These are phyloP conservation scores for Engystomops pustulosus DNA, from an alignment of 2,113 vertebrate species.

Conservation along the genomic window DNA sequence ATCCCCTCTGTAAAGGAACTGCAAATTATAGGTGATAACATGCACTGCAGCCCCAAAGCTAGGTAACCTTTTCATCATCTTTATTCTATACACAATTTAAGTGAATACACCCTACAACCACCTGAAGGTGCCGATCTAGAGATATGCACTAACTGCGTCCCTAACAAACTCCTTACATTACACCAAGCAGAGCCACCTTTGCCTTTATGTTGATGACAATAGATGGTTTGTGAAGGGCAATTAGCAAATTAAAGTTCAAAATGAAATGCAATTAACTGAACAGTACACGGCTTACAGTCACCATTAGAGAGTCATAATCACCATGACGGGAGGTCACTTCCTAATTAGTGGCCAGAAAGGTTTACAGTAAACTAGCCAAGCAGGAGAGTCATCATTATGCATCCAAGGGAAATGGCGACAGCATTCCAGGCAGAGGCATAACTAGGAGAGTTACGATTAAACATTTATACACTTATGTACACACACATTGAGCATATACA, in stretches of 20 bases:
- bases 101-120: not conserved
- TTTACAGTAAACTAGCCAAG: not conserved
- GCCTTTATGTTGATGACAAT: not conserved
- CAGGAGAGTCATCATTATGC: not conserved
- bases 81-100: not conserved
- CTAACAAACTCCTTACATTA: not conserved
- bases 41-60: not conserved
- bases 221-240: not conserved
- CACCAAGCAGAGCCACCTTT: not conserved
- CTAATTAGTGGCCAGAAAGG: not conserved
- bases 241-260: slow-evolving; percentile 12
- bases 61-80: not conserved
- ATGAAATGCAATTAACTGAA: not conserved
- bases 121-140: not conserved
- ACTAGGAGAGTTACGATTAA: not conserved
- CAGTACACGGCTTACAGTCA: not conserved
- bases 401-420: not conserved
- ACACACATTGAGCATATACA: no score
- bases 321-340: no score
- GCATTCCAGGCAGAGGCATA: not conserved
- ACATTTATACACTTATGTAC: no score
- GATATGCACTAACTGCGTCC: not conserved
- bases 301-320: not conserved
- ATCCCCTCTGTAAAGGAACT: not conserved
- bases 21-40: not conserved